Evolutionary conservation across 2,113 vertebrate species (phyloP).

Genomic region (Callospermophilus lateralis): DNA sequence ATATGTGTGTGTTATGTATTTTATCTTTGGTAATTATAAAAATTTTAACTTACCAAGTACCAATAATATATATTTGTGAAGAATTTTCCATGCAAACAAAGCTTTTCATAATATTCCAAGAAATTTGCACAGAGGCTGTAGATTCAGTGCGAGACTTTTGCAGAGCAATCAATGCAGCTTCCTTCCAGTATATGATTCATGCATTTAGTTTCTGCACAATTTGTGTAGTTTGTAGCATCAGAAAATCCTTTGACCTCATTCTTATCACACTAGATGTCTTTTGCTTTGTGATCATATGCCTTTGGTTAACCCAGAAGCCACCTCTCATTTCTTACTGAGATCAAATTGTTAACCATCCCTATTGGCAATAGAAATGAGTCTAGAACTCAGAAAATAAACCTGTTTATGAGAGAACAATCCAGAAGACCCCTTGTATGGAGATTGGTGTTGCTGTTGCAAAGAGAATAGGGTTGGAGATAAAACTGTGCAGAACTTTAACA

Average conservation of each 20-base stretch:
- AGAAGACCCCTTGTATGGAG: background rate
- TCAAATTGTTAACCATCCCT: background rate
- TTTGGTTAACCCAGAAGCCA: background rate
- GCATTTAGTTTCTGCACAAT: background rate
- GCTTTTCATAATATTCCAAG: background rate
- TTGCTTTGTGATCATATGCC: background rate
- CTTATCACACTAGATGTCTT: background rate
- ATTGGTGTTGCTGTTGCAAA: background rate
- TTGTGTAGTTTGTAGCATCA: background rate
- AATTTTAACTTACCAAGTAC: background rate
- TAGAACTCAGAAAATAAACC: background rate
- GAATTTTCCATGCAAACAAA: background rate
- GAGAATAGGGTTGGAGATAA: background rate
- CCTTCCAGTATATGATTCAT: background rate
- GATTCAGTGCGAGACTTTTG: background rate
- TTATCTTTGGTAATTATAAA: background rate
- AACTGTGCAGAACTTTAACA: background rate
- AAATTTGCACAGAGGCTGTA: background rate
- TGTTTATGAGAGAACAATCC: background rate
- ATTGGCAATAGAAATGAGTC: background rate
- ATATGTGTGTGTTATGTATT: background rate
- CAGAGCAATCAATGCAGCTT: background rate
- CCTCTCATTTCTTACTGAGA: background rate
- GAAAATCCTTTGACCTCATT: background rate
- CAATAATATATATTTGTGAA: background rate